phyloP scores from a whole-genome alignment of 2,888 invertebrate genomes.

The Drosophila neonasuta region DNA sequence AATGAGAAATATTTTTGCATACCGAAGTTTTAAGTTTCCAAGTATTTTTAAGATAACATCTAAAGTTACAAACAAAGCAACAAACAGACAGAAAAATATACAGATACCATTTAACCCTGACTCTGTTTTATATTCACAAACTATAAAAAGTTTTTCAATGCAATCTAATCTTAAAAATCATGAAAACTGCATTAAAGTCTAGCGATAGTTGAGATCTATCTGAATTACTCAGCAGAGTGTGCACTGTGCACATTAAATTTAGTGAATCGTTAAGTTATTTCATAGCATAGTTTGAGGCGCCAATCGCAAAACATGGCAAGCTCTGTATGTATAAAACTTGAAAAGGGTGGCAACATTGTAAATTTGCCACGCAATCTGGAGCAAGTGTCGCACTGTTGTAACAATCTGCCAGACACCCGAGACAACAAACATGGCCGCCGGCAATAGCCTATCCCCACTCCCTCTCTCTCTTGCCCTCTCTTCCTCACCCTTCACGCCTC shows the following conservation, averaged over 20 bases:
- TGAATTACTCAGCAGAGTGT: neutral
- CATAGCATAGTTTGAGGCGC: slow-evolving; percentile 27
- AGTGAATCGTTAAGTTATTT: slow-evolving; percentile 16
- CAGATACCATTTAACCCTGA: neutral
- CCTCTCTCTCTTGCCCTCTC: neutral
- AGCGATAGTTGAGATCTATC: neutral
- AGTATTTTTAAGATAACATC: no score
- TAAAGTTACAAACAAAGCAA: no score
- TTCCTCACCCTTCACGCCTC: neutral
- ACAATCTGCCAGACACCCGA: slow-evolving; percentile 55
- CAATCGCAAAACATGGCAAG: slow-evolving; percentile 19
- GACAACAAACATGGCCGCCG: slow-evolving; percentile 54
- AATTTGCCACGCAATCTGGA: slow-evolving; percentile 78
- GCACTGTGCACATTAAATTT: slow-evolving; percentile 10
- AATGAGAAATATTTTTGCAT: no score
- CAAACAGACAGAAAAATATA: no score
- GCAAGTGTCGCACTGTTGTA: slow-evolving; percentile 76
- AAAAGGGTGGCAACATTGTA: slow-evolving; percentile 62
- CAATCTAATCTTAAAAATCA: neutral
- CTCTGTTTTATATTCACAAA: neutral
- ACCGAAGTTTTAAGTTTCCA: no score
- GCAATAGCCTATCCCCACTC: slow-evolving; percentile 24
- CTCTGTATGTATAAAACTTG: slow-evolving; percentile 14
- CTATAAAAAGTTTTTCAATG: neutral
- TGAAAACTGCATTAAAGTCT: neutral